Percentiles rank a stretch among this genome's conserved stretches.
These are phyloP conservation scores for Diarsia brunnea DNA, from an alignment of 2,888 invertebrate genomes.

Conservation along the genomic window DNA sequence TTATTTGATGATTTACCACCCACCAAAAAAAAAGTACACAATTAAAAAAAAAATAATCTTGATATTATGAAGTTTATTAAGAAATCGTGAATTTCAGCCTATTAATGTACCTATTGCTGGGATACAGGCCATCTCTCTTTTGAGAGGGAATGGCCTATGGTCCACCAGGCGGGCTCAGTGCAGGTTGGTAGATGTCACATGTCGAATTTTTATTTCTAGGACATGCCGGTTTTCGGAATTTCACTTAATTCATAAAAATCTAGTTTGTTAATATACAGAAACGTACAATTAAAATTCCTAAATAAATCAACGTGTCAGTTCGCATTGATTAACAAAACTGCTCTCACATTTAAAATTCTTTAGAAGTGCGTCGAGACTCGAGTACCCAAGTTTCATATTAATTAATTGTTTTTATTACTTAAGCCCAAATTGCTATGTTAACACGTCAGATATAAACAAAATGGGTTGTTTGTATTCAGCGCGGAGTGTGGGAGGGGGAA, in stretches of 20 bases:
- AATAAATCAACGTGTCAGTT: slow-evolving; percentile 27
- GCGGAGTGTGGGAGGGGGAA: slow-evolving; percentile 35
- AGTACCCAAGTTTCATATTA: slow-evolving; percentile 52
- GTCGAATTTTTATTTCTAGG: too few relatives aligned
- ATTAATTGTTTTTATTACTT: slow-evolving; percentile 58
- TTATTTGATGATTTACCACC: too few relatives aligned
- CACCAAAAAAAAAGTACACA: too few relatives aligned
- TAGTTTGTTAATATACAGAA: background rate
- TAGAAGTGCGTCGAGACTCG: slow-evolving; percentile 17
- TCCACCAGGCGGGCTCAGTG: too few relatives aligned
- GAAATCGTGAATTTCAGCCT: too few relatives aligned
- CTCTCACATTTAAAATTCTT: slow-evolving; percentile 45
- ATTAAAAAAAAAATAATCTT: too few relatives aligned
- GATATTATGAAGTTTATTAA: too few relatives aligned
- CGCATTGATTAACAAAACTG: slow-evolving; percentile 21
- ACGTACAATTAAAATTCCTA: slow-evolving; percentile 21
- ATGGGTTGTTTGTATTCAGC: slow-evolving; percentile 59
- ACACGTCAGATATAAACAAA: slow-evolving; percentile 50
- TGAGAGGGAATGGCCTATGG: too few relatives aligned
- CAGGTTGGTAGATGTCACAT: too few relatives aligned
- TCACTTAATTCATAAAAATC: background rate
- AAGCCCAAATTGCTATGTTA: slow-evolving; percentile 48
- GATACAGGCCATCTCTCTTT: too few relatives aligned
- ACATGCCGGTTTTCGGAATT: background rate
- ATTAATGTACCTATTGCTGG: too few relatives aligned